These are phyloP conservation scores for Sebastes reedi DNA, from an alignment of 2,797 vertebrate species.

Conservation along the genomic window DNA sequence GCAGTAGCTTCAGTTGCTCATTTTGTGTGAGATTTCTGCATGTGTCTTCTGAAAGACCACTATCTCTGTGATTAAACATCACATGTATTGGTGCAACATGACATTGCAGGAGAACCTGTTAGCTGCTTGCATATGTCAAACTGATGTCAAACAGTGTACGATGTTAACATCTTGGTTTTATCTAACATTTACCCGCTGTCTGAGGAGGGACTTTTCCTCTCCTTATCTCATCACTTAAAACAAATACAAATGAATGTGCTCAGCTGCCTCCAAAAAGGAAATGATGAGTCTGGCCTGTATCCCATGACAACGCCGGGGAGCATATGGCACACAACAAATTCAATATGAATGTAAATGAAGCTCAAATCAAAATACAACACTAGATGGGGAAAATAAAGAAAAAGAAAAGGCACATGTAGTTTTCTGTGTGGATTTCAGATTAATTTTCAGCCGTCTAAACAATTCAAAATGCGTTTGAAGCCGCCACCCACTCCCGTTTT, in stretches of 20 bases:
- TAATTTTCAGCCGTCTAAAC: slow-evolving; percentile 34
- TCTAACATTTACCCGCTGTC: slow-evolving; percentile 41
- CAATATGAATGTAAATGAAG: slow-evolving; percentile 82
- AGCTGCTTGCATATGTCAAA: slow-evolving; percentile 5
- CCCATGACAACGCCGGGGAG: slow-evolving; percentile 72
- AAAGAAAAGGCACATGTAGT: slow-evolving; percentile 5
- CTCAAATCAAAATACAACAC: slow-evolving; percentile 64
- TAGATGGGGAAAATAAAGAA: neutral
- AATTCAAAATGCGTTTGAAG: slow-evolving; percentile 43
- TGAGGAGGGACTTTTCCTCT: slow-evolving; percentile 23
- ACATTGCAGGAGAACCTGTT: slow-evolving; percentile 24
- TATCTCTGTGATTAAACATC: neutral
- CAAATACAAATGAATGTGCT: slow-evolving; percentile 65
- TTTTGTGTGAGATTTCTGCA: neutral
- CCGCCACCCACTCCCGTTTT: neutral
- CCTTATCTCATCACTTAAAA: slow-evolving; percentile 69
- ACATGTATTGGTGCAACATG: neutral
- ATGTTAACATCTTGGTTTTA: slow-evolving; percentile 30
- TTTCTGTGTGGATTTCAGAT: slow-evolving; percentile 46
- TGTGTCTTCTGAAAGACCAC: neutral
- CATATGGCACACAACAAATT: slow-evolving; percentile 74
- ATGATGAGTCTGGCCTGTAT: slow-evolving; percentile 61
- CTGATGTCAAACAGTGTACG: slow-evolving; percentile 16
- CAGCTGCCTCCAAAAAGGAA: slow-evolving; percentile 66
- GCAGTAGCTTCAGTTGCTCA: neutral